Percentiles rank a stretch among this genome's conserved stretches.
Evolutionary conservation across 2,888 invertebrate species (phyloP).

Genomic region (Tuta absoluta): DNA sequence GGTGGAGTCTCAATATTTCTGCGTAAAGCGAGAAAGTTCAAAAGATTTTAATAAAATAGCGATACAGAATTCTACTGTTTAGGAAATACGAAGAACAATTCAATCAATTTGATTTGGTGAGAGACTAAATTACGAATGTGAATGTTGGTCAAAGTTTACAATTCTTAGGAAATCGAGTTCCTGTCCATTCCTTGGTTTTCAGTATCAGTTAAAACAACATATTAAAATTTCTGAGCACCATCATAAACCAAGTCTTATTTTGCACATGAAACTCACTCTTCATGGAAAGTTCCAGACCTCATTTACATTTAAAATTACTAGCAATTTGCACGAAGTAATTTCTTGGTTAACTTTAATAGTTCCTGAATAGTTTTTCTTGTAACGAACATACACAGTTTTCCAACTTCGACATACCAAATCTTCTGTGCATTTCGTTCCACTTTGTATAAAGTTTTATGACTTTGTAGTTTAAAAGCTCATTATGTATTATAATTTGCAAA

Average conservation of each 20-base stretch:
- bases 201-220: no score
- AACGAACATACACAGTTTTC: conserved; percentile 49
- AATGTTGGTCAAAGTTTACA: no score
- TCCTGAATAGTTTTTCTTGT: conserved; percentile 60
- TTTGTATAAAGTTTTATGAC: conserved; percentile 6
- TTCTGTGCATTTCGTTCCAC: conserved; percentile 34
- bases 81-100: no score
- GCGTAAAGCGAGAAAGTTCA: no score
- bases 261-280: conserved; percentile 32
- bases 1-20: no score
- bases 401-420: conserved; percentile 45
- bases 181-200: no score
- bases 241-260: conserved; percentile 2
- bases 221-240: no score
- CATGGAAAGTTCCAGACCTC: conserved; percentile 56
- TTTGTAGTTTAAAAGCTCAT: not conserved
- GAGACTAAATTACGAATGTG: no score
- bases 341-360: conserved; percentile 58
- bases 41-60: no score
- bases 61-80: no score
- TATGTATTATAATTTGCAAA: conserved; percentile 7
- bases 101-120: no score
- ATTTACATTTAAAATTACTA: conserved; percentile 59
- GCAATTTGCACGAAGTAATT: conserved; percentile 60
- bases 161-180: no score